Percentiles rank a stretch among this genome's conserved stretches.
Conservation (phyloP, 2,888 invertebrate species). For the Acrobasis suavella region DNA sequence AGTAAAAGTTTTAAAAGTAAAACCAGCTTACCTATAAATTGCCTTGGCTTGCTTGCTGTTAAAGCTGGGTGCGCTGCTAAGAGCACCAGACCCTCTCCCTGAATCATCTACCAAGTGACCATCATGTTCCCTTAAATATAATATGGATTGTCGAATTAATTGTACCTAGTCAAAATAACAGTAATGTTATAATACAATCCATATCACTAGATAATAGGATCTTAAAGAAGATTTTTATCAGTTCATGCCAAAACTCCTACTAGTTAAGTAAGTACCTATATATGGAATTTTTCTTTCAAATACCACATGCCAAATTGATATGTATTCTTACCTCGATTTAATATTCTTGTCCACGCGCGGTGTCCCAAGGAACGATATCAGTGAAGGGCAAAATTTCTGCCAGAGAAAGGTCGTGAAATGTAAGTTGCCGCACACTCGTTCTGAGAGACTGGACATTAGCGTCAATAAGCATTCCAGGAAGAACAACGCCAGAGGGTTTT, state of each 20-base stretch:
- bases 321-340: slow-evolving; percentile 83
- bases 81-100: slow-evolving; percentile 86
- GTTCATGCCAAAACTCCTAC: no score
- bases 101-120: slow-evolving; percentile 79
- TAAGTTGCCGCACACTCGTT: slow-evolving; percentile 90
- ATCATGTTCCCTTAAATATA: slow-evolving; percentile 68
- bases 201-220: no score
- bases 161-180: background rate
- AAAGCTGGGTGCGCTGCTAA: slow-evolving; percentile 88
- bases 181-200: no score
- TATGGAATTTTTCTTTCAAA: no score
- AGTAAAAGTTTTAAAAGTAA: no score
- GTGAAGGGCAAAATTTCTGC: slow-evolving; percentile 95
- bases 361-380: slow-evolving; percentile 93
- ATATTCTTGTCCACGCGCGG: slow-evolving; percentile 92
- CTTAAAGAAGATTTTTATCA: no score
- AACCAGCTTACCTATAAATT: slow-evolving; percentile 87
- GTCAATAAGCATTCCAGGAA: slow-evolving; percentile 94
- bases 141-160: background rate
- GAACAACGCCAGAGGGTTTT: slow-evolving; percentile 87
- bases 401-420: slow-evolving; percentile 94
- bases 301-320: background rate
- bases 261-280: no score
- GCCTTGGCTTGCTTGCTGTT: slow-evolving; percentile 94
- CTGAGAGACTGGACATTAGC: slow-evolving; percentile 90